phyloP scores from a whole-genome alignment of 2,797 vertebrate genomes.

The Crenuchus spilurus region DNA sequence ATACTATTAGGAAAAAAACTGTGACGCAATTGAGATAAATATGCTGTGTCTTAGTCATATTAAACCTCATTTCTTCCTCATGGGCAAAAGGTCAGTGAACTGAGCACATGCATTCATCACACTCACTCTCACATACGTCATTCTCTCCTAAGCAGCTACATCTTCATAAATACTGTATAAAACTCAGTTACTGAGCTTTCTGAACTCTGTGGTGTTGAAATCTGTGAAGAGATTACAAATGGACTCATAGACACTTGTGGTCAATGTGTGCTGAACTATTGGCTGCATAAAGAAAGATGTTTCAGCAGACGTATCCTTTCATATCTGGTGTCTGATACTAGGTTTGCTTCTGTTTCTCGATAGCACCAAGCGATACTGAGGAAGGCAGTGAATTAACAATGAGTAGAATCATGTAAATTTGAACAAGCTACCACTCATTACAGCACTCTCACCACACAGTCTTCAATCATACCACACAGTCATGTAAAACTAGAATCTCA shows the following conservation, averaged over 20 bases:
- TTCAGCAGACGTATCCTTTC: neutral
- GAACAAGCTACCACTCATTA: neutral
- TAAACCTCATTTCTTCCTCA: neutral
- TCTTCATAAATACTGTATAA: neutral
- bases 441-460: neutral
- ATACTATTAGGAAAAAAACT: no score
- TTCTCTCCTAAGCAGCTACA: no score
- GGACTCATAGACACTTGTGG: neutral
- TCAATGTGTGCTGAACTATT: neutral
- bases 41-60: neutral
- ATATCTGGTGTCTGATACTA: neutral
- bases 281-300: neutral
- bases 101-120: neutral
- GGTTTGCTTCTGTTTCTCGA: neutral
- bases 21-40: neutral
- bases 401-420: slow-evolving; percentile 9
- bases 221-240: neutral
- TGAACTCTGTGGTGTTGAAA: neutral
- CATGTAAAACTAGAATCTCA: neutral
- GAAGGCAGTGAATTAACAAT: slow-evolving; percentile 11
- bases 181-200: neutral
- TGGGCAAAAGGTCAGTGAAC: neutral
- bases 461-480: neutral
- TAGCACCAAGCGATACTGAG: neutral
- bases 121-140: neutral